phyloP scores from a whole-genome alignment of 2,797 vertebrate genomes.

The Triplophysa yarkandensis region DNA sequence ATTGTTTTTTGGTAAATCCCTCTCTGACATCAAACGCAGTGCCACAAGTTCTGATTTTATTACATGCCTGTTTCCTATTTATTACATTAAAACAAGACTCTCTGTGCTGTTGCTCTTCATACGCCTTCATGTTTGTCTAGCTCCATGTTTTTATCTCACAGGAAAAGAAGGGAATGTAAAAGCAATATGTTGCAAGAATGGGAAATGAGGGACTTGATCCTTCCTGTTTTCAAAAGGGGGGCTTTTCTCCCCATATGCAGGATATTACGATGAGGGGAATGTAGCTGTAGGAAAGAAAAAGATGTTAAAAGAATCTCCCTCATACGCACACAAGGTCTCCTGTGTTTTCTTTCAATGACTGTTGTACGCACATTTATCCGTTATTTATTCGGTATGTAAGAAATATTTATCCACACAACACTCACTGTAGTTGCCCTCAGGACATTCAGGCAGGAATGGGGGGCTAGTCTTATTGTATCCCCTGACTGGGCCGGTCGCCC shows the following conservation, averaged over 20 bases:
- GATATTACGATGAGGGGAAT: slow-evolving; percentile 64
- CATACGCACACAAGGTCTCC: slow-evolving; percentile 53
- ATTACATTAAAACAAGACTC: slow-evolving; percentile 63
- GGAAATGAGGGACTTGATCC: slow-evolving; percentile 69
- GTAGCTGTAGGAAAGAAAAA: slow-evolving; percentile 48
- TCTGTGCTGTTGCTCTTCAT: slow-evolving; percentile 63
- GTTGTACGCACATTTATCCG: slow-evolving; percentile 33
- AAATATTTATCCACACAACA: slow-evolving; percentile 17
- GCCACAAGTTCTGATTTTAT: slow-evolving; percentile 62
- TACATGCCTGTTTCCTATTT: slow-evolving; percentile 61
- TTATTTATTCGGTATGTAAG: not conserved
- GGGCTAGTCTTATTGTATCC: slow-evolving; percentile 55
- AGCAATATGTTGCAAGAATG: slow-evolving; percentile 69
- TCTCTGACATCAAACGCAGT: slow-evolving; percentile 60
- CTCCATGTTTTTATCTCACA: slow-evolving; percentile 63
- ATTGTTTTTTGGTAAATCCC: slow-evolving; percentile 57
- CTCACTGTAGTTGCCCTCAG: slow-evolving; percentile 31
- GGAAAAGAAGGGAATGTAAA: slow-evolving; percentile 55
- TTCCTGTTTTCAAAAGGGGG: slow-evolving; percentile 62
- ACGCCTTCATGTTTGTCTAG: slow-evolving; percentile 62
- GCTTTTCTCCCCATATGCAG: slow-evolving; percentile 24
- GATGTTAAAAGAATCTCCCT: slow-evolving; percentile 55
- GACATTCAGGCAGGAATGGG: slow-evolving; percentile 47
- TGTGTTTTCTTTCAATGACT: slow-evolving; percentile 46
- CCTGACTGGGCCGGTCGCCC: slow-evolving; percentile 42